These are phyloP conservation scores for Junonia oenone DNA, from an alignment of 2,888 invertebrate species.

Conservation along the genomic window DNA sequence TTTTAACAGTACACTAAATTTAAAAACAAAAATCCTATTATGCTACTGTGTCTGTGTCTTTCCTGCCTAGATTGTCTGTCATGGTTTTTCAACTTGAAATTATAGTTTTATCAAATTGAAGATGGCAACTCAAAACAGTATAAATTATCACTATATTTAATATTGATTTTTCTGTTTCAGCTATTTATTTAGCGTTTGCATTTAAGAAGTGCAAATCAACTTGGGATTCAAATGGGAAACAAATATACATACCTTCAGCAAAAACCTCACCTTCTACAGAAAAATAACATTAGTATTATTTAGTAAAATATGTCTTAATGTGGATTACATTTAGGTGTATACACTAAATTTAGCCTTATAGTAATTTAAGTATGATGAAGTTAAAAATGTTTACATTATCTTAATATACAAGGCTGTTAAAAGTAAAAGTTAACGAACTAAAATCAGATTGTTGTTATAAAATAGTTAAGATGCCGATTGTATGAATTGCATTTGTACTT, in stretches of 20 bases:
- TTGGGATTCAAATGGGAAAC: constrained; percentile 80
- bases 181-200: constrained; percentile 87
- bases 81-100: no score
- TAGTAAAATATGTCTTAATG: not conserved
- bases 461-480: not conserved
- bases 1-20: no score
- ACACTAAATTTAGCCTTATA: not conserved
- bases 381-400: constrained; percentile 1
- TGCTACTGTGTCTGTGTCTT: no score
- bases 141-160: not conserved
- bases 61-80: no score
- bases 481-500: not conserved
- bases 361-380: not conserved
- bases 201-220: constrained; percentile 85
- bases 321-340: not conserved
- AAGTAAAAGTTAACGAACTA: not conserved
- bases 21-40: no score
- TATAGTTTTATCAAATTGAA: constrained; percentile 82
- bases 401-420: not conserved
- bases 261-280: constrained; percentile 8
- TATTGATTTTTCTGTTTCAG: constrained; percentile 64
- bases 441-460: not conserved
- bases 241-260: constrained; percentile 38
- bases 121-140: no score
- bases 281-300: constrained; percentile 1